A percentile compares a stretch with the other conserved stretches of the same genome.
phyloP scores from a whole-genome alignment of 2,888 invertebrate species.

The Pherbina coryleti region DNA sequence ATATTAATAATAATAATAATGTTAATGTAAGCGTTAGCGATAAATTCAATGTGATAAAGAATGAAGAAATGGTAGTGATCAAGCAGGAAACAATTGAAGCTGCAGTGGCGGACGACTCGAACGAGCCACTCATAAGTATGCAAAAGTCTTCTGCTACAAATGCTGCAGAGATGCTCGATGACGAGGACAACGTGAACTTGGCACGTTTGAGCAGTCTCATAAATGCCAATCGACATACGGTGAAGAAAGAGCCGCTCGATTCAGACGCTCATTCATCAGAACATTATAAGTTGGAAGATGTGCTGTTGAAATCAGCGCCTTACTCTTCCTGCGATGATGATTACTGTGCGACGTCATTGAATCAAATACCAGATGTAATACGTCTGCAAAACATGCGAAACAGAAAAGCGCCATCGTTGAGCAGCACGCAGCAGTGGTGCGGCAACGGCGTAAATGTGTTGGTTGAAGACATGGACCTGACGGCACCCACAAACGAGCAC shows the following conservation, averaged over 20 bases:
- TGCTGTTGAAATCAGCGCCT: neutral
- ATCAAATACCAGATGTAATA: slow-evolving; percentile 62
- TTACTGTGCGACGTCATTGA: slow-evolving; percentile 48
- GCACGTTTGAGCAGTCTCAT: slow-evolving; percentile 67
- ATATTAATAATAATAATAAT: slow-evolving; percentile 60
- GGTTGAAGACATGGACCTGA: slow-evolving; percentile 42
- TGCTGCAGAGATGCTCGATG: slow-evolving; percentile 57
- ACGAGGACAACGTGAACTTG: slow-evolving; percentile 68
- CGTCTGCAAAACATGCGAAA: slow-evolving; percentile 56
- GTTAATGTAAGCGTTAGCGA: slow-evolving; percentile 67
- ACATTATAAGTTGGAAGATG: neutral
- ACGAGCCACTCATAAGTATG: slow-evolving; percentile 63
- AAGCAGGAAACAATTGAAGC: slow-evolving; percentile 63
- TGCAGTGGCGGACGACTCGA: slow-evolving; percentile 61
- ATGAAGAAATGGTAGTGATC: slow-evolving; percentile 58
- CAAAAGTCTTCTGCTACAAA: slow-evolving; percentile 50
- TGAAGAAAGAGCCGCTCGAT: slow-evolving; percentile 54
- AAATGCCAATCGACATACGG: slow-evolving; percentile 53
- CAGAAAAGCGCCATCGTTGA: neutral
- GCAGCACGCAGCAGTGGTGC: neutral
- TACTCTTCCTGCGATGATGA: slow-evolving; percentile 45
- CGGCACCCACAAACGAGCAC: slow-evolving; percentile 50
- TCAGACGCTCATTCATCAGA: neutral
- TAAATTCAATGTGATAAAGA: slow-evolving; percentile 70
- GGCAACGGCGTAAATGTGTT: slow-evolving; percentile 42